Evolutionary conservation across 2,113 vertebrate species (phyloP).

Genomic region (Halcyon senegalensis): DNA sequence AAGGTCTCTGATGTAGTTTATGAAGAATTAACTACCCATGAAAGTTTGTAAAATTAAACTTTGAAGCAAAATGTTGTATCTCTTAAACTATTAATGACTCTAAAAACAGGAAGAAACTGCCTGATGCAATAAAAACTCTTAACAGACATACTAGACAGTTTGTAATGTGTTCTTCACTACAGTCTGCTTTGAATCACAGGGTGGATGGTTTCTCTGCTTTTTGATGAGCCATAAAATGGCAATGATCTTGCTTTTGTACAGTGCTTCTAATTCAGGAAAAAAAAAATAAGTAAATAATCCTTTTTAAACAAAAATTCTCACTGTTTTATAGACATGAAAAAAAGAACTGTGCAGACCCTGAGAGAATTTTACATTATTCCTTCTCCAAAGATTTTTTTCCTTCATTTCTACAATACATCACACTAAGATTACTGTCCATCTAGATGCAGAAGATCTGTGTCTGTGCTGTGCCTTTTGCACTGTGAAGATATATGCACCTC

Average conservation of each 20-base stretch:
- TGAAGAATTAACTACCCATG: neutral
- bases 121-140: neutral
- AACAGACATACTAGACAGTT: neutral
- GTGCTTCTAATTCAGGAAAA: neutral
- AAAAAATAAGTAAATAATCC: neutral
- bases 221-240: neutral
- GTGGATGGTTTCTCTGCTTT: neutral
- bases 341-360: neutral
- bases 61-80: neutral
- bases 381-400: neutral
- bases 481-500: accelerated
- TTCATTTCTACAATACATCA: neutral
- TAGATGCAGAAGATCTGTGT: neutral
- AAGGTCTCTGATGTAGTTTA: neutral
- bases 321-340: neutral
- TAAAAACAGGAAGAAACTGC: neutral
- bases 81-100: neutral
- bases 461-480: neutral
- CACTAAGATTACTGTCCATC: neutral
- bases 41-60: neutral
- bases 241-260: neutral
- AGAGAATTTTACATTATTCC: neutral
- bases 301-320: neutral
- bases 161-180: neutral
- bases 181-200: neutral